Evolutionary conservation across 2,113 vertebrate genomes (phyloP), one percentile per base, ranked within the genome.

Genomic region (Gymnocephalus cernua): DNA sequence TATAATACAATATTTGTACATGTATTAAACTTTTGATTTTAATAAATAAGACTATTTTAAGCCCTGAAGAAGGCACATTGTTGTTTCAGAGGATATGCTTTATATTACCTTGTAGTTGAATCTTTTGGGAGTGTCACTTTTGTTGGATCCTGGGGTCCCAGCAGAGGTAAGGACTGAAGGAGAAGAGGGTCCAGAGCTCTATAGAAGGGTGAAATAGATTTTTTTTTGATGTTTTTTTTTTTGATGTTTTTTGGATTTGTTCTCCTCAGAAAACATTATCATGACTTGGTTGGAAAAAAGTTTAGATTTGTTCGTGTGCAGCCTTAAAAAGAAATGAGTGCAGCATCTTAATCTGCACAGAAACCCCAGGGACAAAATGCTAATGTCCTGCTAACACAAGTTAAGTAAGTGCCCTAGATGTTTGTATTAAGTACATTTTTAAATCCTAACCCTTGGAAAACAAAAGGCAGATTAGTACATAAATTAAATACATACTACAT

Each of bases 51-150:
- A 59, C 57, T 58, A 4, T 58, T 25, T 32, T 32, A 44, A 16
- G 8, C 13, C 16, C 32, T 54, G 7, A 29, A n/a, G 16, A 38
- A 21, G 5, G 1, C 21, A 12, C 0, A 2, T 45, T 56, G 27
- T 25, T 71, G 4, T 14, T 53, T 41, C 11, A 41, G 0, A 11
- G 38, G 1, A 41, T 41, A 16, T 1, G 38, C 13, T 47, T 65
- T 21, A 7, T 67, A 11, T 62, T 95, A 93, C 95, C 92, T 92
- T 93, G 95, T 75, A 94, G 85, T 41, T 88, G 73, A 93, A 93
- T 72, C 41, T 86, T 63, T 84, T 92, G 23, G 90, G 87, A 74
- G 92, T 89, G 57, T 93, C 92, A 59, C 88, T 90, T 79, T 80
- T 91, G 83, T 81, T 86, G 67, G 93, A 93, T 13, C 72, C 74